Conservation (phyloP, 2,888 invertebrate species). For the Platynereis dumerilii region DNA sequence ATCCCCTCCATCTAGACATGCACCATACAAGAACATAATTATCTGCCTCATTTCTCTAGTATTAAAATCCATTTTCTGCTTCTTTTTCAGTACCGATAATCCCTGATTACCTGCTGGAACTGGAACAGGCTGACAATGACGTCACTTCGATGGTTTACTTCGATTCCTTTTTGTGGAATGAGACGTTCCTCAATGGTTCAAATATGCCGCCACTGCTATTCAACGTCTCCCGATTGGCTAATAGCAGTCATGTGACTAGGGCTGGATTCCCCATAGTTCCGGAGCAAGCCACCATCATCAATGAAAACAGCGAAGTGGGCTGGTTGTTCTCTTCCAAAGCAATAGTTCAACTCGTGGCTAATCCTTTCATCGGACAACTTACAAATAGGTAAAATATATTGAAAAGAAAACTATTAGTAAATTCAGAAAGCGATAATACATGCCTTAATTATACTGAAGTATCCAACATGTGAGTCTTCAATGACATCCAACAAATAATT, state of each 20-base stretch:
- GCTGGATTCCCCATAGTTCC: conserved; percentile 18
- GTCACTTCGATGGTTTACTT: not conserved
- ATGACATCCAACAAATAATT: no score
- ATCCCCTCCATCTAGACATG: no score
- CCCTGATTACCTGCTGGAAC: conserved; percentile 20
- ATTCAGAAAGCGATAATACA: no score
- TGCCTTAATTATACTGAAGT: no score
- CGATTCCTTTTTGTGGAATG: conserved; percentile 16
- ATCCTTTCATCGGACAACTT: conserved; percentile 77
- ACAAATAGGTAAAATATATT: conserved; percentile 66
- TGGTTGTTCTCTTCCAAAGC: conserved; percentile 75
- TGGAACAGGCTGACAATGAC: conserved; percentile 9
- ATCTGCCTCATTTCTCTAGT: no score
- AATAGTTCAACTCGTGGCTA: conserved; percentile 78
- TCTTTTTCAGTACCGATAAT: conserved; percentile 21
- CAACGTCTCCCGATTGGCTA: conserved; percentile 14
- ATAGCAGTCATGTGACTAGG: not conserved
- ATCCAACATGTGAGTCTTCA: no score
- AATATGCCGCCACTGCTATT: conserved; percentile 13
- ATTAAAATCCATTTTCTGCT: not conserved
- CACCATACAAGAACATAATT: no score
- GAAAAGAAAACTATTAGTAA: no score
- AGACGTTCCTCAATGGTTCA: conserved; percentile 18
- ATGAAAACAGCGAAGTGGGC: conserved; percentile 43
- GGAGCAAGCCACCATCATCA: conserved; percentile 18